phyloP scores from a whole-genome alignment of 2,797 vertebrate species.

The Mormyrops boulengeri region DNA sequence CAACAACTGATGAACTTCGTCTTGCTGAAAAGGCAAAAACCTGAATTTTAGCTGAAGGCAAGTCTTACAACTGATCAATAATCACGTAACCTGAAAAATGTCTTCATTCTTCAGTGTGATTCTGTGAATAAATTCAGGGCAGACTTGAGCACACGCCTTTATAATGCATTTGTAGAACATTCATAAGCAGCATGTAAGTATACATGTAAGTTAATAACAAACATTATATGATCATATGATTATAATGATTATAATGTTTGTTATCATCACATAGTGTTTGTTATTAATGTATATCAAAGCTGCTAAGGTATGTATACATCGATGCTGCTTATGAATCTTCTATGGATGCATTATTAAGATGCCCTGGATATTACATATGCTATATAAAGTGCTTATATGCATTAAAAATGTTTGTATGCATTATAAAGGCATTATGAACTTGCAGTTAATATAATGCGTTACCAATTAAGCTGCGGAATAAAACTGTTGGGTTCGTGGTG shows the following conservation, averaged over 20 bases:
- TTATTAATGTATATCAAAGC: background rate
- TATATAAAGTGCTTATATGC: background rate
- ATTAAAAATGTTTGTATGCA: background rate
- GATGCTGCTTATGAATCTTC: background rate
- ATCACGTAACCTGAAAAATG: background rate
- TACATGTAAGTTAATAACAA: background rate
- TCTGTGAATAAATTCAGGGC: background rate
- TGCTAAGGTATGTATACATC: background rate
- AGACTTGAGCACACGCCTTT: background rate
- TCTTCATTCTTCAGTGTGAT: background rate
- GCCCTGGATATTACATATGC: background rate
- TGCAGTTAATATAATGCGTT: background rate
- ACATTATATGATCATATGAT: background rate
- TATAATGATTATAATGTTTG: background rate
- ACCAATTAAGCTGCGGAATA: background rate
- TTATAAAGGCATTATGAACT: background rate
- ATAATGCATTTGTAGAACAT: background rate
- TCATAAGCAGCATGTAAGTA: background rate
- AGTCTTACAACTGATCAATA: background rate
- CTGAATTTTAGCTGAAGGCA: background rate
- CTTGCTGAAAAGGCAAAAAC: background rate
- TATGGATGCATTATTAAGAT: background rate
- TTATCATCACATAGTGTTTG: background rate
- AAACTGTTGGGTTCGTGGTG: background rate
- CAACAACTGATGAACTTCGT: background rate